These are phyloP conservation scores for Vicugna pacos DNA, from an alignment of 2,113 vertebrate genomes.

Conservation along the genomic window DNA sequence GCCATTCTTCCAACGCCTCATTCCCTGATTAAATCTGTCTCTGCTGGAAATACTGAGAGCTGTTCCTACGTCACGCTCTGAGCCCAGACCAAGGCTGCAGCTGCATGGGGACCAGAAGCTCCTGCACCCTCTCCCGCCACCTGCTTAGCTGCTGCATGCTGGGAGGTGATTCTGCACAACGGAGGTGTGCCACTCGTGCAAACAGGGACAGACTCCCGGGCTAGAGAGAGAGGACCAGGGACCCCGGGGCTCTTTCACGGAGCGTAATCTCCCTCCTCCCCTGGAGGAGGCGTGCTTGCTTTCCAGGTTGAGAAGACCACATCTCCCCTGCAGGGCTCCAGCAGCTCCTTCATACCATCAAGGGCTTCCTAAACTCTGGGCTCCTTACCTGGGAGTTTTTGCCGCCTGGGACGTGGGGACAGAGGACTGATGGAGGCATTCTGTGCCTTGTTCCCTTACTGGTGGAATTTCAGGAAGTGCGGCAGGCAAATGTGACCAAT, in stretches of 20 bases:
- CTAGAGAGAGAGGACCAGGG: neutral
- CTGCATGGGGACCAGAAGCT: neutral
- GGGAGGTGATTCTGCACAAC: fast-evolving
- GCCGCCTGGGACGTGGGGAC: neutral
- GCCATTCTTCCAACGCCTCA: neutral
- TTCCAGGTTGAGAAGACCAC: too few species aligned
- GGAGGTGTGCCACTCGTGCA: too few species aligned
- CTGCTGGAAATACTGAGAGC: neutral
- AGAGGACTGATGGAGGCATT: too few species aligned
- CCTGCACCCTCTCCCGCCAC: fast-evolving
- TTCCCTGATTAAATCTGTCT: neutral
- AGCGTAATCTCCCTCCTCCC: neutral
- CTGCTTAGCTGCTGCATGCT: fast-evolving
- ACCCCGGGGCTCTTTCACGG: neutral
- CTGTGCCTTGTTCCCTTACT: neutral
- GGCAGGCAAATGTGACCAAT: fast-evolving
- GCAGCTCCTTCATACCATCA: neutral
- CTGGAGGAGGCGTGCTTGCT: too few species aligned
- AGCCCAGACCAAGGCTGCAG: neutral
- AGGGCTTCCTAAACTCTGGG: neutral
- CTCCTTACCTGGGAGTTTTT: neutral
- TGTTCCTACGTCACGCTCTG: neutral
- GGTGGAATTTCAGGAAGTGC: fast-evolving
- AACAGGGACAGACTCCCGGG: too few species aligned
- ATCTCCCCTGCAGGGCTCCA: too few species aligned